Base-by-base conservation (phyloP, 1,140 invertebrate genomes). In the Drosophila ambigua region DNA sequence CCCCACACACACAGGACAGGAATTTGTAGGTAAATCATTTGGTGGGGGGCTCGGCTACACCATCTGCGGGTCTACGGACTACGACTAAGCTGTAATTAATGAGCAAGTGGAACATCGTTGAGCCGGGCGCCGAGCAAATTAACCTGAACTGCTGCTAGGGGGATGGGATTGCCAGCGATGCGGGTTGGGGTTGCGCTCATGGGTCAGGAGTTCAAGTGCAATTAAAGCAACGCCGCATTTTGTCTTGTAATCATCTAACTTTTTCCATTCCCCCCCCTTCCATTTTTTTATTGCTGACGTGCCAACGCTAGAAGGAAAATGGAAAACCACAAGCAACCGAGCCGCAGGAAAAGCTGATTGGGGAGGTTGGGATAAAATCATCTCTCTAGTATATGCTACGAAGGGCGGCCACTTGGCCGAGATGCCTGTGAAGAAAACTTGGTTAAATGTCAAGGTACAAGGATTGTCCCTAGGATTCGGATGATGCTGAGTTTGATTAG, bases 41-140 rank as follows among this genome's bases (percentile, higher is more conserved):
- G 64, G 43, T 26, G 24, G 31, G 31, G 16, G 5, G 24, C 44
- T 43, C 55, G 45, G 41, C 51, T 61, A 55, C 44, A 16, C 62
- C 44, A n/a, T 52, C 72, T 66, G 62, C 45, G 62, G 72, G 71
- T 57, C 69, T 71, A 9, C 9, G 31, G 31, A 35, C 31, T 35
- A 11, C 31, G 68, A 78, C 83, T 76, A 77, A 88, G 83, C 79
- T 73, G 72, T 87, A 87, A 87, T 87, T 87, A 87, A 87, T 87
- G 83, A 87, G 83, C 83, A 67, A 79, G 66, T 82, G 74, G 72
- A 72, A 79, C 84, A 88, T 72, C 77, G 74, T 74, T 66, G 68
- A 75, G 69, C 58, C 59, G 16, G 59, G 69, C 67, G 57, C 26
- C 28, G 73, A 72, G 75, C 79, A 88, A 88, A 87, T 87, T 87